A percentile compares a stretch with the other conserved stretches of the same genome.
These are phyloP conservation scores for Caenorhabditis latens DNA, from an alignment of 1,140 invertebrate species.

Conservation along the genomic window DNA sequence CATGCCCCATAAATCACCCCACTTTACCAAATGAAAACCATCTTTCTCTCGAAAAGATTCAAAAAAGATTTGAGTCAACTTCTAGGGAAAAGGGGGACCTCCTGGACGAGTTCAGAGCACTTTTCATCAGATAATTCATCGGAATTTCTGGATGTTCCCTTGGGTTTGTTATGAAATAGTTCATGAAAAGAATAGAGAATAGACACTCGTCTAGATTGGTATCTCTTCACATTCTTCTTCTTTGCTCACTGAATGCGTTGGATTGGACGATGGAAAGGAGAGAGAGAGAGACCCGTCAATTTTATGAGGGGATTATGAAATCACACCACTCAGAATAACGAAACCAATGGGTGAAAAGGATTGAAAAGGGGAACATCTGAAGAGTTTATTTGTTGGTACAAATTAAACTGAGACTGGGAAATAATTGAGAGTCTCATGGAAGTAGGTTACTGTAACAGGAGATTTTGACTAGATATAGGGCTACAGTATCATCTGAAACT, in stretches of 20 bases:
- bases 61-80: conserved; percentile 49
- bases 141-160: conserved; percentile 42
- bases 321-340: conserved; percentile 38
- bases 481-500: too few relatives aligned
- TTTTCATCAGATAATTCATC: conserved; percentile 53
- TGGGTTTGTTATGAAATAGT: conserved; percentile 30
- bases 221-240: conserved; percentile 35
- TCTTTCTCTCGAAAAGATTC: neutral
- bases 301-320: conserved; percentile 55
- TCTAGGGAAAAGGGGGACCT: conserved; percentile 8
- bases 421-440: too few relatives aligned
- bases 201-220: conserved; percentile 52
- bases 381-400: neutral
- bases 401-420: too few relatives aligned
- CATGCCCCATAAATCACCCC: conserved; percentile 4
- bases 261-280: neutral
- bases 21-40: conserved; percentile 27
- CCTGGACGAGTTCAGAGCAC: conserved; percentile 18
- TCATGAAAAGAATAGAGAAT: conserved; percentile 16
- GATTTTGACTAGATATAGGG: too few relatives aligned
- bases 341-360: neutral
- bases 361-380: neutral
- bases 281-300: conserved; percentile 40
- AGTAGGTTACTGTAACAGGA: too few relatives aligned
- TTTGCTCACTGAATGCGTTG: conserved; percentile 23